Conservation (phyloP, 2,888 invertebrate genomes). For the Tyria jacobaeae region DNA sequence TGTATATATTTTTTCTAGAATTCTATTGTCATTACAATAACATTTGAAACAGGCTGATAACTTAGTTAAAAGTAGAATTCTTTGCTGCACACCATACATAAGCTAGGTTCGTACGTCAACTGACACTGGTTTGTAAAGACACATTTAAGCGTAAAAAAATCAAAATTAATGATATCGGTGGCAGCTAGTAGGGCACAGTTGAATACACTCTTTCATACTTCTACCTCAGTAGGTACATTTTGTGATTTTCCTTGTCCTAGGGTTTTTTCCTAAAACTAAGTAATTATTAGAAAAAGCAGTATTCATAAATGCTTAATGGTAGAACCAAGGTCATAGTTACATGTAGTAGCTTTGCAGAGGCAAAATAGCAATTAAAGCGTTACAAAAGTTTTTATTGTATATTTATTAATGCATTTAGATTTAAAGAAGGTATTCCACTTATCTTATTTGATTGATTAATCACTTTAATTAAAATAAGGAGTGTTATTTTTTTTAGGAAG, state of each 20-base stretch:
- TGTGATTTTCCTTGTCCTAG: conserved; percentile 54
- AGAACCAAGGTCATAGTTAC: conserved; percentile 8
- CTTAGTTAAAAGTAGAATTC: not conserved
- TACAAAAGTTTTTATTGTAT: not conserved
- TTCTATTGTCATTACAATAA: not conserved
- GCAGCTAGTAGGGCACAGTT: conserved; percentile 80
- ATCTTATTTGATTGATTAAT: not conserved
- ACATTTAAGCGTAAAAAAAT: conserved; percentile 83
- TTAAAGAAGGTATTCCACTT: not conserved
- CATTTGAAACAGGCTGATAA: no score
- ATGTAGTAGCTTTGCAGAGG: not conserved
- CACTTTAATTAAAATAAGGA: not conserved
- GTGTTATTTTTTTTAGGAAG: no score
- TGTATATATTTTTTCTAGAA: no score
- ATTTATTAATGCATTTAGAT: not conserved
- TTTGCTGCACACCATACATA: conserved; percentile 64
- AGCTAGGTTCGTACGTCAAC: conserved; percentile 71
- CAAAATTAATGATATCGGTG: conserved; percentile 85
- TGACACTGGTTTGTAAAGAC: conserved; percentile 84
- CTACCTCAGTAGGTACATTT: conserved; percentile 54
- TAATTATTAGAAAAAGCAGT: conserved; percentile 31
- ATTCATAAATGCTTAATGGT: conserved; percentile 23
- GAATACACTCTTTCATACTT: conserved; percentile 70
- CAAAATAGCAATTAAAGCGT: not conserved
- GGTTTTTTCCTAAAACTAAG: conserved; percentile 34